Conservation (phyloP, 2,113 vertebrate species). For the Pseudorectes ferrugineus region DNA sequence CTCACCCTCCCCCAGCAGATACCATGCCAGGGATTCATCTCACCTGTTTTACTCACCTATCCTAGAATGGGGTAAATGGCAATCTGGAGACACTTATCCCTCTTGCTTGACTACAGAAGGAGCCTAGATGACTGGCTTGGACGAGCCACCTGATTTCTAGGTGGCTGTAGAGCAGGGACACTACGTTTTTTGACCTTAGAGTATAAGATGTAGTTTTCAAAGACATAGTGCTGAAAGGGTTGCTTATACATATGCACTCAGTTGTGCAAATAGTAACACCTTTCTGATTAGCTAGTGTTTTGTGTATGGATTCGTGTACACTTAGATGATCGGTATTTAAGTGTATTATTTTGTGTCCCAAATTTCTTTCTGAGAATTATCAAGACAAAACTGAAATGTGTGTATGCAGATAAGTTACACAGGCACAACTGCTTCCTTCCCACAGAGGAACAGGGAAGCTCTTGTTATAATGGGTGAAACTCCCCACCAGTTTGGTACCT, state of each 20-base stretch:
- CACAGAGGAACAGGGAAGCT: background rate
- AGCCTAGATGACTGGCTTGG: slow-evolving; percentile 25
- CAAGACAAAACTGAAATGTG: background rate
- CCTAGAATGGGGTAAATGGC: slow-evolving; percentile 31
- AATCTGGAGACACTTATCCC: slow-evolving; percentile 44
- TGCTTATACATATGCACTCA: background rate
- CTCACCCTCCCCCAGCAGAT: background rate
- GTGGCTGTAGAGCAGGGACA: background rate
- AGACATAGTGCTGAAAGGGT: background rate
- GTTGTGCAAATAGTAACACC: background rate
- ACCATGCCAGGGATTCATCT: slow-evolving; percentile 11
- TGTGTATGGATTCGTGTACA: background rate
- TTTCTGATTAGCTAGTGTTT: background rate
- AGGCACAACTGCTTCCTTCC: background rate
- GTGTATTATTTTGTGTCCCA: background rate
- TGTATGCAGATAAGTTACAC: background rate
- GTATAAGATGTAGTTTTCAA: background rate
- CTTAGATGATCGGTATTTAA: background rate
- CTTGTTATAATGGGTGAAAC: background rate
- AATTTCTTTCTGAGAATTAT: background rate
- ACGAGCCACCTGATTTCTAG: background rate
- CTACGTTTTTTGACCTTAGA: background rate
- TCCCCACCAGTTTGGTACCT: background rate
- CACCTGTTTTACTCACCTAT: slow-evolving; percentile 47
- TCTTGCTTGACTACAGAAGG: slow-evolving; percentile 1